Evolutionary conservation across 1,140 invertebrate genomes (phyloP).

Genomic region (Heterodera carotae): DNA sequence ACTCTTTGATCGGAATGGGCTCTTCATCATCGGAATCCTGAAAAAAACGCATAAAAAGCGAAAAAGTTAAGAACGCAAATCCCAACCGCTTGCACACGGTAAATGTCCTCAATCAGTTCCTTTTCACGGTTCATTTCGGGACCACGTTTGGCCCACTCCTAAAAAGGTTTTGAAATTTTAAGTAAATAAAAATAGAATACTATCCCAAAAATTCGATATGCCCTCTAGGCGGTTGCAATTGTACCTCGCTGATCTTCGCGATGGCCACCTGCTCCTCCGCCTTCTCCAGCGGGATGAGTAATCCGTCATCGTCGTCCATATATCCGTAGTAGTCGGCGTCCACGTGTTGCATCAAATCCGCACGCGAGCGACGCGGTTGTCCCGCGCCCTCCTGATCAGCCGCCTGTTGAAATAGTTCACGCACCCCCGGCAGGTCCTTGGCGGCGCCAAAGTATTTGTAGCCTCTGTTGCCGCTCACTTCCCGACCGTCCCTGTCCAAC

Average conservation of each 20-base stretch:
- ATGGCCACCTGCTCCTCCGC: conserved; percentile 55
- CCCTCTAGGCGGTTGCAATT: no score
- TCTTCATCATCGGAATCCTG: conserved; percentile 62
- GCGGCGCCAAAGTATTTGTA: conserved; percentile 99
- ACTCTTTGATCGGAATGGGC: conserved; percentile 56
- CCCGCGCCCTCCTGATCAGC: conserved; percentile 68
- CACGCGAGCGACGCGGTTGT: conserved; percentile 84
- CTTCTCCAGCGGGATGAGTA: conserved; percentile 83
- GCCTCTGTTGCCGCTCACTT: conserved; percentile 93
- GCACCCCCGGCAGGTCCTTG: conserved; percentile 93
- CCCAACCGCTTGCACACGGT: conserved; percentile 52
- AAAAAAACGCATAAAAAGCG: conserved; percentile 11
- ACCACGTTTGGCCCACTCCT: conserved; percentile 49
- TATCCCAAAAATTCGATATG: conserved; percentile 27
- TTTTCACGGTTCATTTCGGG: conserved; percentile 54
- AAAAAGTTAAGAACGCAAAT: background rate
- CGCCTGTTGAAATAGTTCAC: conserved; percentile 89
- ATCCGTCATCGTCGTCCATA: conserved; percentile 94
- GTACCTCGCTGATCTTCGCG: conserved; percentile 37
- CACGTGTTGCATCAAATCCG: conserved; percentile 90
- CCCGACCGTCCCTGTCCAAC: conserved; percentile 71
- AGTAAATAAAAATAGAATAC: conserved; percentile 31
- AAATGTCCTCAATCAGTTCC: conserved; percentile 57
- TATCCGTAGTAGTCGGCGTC: conserved; percentile 88
- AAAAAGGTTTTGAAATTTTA: conserved; percentile 10